phyloP scores from a whole-genome alignment of 2,113 vertebrate species.

The Phoxinus phoxinus region DNA sequence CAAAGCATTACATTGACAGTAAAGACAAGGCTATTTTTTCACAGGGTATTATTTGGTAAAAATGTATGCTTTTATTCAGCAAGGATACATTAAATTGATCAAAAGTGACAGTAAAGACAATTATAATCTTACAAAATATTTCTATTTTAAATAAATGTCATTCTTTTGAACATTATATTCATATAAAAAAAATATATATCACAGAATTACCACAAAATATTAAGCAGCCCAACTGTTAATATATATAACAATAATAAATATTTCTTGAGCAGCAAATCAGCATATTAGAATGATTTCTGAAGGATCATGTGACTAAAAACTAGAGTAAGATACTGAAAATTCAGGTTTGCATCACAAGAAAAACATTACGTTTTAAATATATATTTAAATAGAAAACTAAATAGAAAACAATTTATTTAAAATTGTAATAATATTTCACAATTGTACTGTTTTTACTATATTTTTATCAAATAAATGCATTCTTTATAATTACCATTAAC shows the following conservation, averaged over 20 bases:
- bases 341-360: background rate
- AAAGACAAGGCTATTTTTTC: background rate
- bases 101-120: background rate
- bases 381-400: background rate
- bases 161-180: too few relatives aligned
- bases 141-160: background rate
- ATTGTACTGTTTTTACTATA: background rate
- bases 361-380: background rate
- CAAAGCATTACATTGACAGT: too few relatives aligned
- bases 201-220: too few relatives aligned
- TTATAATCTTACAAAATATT: background rate
- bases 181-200: too few relatives aligned
- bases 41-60: too few relatives aligned
- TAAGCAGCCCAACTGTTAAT: background rate
- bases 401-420: background rate
- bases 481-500: too few relatives aligned
- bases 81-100: background rate
- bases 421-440: background rate
- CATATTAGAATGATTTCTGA: background rate
- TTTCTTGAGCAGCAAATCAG: background rate
- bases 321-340: background rate
- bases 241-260: background rate
- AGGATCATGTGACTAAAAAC: background rate
- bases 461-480: background rate
- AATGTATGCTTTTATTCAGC: too few relatives aligned